These are phyloP conservation scores for Caenorhabditis japonica DNA, from an alignment of 2,888 invertebrate genomes.

Conservation along the genomic window DNA sequence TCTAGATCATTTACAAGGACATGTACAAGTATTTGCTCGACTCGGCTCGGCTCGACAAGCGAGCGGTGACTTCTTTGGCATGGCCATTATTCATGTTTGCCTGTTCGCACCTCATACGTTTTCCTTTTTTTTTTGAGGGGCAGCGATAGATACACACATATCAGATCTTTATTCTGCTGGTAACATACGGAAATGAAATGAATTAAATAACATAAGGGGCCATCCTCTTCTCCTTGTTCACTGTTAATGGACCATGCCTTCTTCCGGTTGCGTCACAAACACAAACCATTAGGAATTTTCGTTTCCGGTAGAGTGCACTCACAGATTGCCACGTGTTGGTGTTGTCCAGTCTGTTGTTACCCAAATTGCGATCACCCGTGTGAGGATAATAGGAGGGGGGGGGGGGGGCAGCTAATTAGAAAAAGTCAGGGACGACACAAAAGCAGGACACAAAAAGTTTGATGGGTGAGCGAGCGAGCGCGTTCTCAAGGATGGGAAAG, in stretches of 20 bases:
- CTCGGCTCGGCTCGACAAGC: no score
- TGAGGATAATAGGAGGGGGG: no score
- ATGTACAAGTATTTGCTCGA: slow-evolving; percentile 26
- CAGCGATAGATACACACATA: no score
- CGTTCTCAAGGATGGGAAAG: slow-evolving; percentile 9
- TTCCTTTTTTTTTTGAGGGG: no score
- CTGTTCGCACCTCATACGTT: slow-evolving; percentile 26
- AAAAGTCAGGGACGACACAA: slow-evolving; percentile 37
- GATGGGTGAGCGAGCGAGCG: slow-evolving; percentile 17
- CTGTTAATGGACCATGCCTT: slow-evolving; percentile 49
- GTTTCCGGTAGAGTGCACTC: slow-evolving; percentile 22
- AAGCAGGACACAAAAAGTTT: slow-evolving; percentile 33
- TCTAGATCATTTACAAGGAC: slow-evolving; percentile 20
- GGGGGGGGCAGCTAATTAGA: no score
- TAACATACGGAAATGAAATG: slow-evolving; percentile 38
- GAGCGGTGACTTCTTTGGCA: no score
- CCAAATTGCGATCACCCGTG: no score
- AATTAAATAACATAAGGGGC: no score
- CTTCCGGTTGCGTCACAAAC: slow-evolving; percentile 45
- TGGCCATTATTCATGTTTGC: slow-evolving; percentile 11
- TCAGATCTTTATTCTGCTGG: background rate
- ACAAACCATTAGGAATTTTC: slow-evolving; percentile 3
- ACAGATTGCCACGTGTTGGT: no score
- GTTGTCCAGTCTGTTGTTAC: no score
- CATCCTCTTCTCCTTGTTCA: slow-evolving; percentile 10